phyloP scores from a whole-genome alignment of 2,888 invertebrate genomes.

The Rhagium mordax region DNA sequence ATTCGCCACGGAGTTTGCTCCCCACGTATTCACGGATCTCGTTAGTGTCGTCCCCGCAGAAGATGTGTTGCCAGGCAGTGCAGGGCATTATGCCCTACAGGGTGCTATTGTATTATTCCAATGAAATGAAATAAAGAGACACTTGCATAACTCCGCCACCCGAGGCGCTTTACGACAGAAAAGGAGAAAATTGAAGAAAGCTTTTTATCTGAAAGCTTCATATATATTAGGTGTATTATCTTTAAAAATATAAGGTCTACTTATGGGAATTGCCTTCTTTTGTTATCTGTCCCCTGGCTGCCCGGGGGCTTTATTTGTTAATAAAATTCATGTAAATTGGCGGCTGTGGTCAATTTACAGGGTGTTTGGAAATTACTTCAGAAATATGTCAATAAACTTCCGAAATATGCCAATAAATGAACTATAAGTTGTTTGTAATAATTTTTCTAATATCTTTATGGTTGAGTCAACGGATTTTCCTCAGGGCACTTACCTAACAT shows the following conservation, averaged over 20 bases:
- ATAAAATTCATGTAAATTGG: slow-evolving; percentile 11
- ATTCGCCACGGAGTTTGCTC: slow-evolving; percentile 2
- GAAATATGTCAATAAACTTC: too few species aligned
- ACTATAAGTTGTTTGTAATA: too few species aligned
- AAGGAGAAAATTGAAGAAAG: slow-evolving; percentile 29
- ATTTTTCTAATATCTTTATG: too few species aligned
- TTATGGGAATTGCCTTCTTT: slow-evolving; percentile 25
- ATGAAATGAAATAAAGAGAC: slow-evolving; percentile 15
- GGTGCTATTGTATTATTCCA: slow-evolving; percentile 34
- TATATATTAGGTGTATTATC: slow-evolving; percentile 32
- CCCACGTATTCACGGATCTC: slow-evolving; percentile 25
- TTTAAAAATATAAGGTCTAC: slow-evolving; percentile 29
- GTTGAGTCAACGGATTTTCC: too few species aligned
- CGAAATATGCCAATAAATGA: too few species aligned
- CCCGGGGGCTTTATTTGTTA: slow-evolving; percentile 7
- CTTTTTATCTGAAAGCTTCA: slow-evolving; percentile 32
- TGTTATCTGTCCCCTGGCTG: background rate
- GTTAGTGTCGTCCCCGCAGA: slow-evolving; percentile 16
- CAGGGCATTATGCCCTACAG: slow-evolving; percentile 22
- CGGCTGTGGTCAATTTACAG: background rate
- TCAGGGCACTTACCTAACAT: too few species aligned
- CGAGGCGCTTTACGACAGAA: slow-evolving; percentile 26
- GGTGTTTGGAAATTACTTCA: too few species aligned
- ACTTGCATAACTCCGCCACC: slow-evolving; percentile 28
- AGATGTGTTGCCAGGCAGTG: slow-evolving; percentile 4